Evolutionary conservation across 2,888 invertebrate species (phyloP).

Genomic region (Lamellibrachia satsuma): DNA sequence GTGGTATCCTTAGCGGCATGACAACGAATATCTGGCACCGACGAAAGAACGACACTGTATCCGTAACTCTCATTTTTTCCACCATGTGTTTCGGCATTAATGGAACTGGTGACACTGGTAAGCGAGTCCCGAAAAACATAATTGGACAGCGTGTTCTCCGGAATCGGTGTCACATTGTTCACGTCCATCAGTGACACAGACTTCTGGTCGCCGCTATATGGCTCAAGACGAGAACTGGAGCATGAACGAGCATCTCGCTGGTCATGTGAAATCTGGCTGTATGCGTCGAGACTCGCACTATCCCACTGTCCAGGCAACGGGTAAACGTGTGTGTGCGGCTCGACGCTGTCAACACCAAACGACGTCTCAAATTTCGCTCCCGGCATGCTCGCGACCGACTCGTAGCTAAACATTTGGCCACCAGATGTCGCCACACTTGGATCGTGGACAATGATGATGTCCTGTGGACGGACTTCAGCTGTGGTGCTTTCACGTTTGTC

Average conservation of each 20-base stretch:
- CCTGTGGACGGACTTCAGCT: neutral
- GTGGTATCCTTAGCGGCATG: neutral
- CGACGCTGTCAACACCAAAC: slow-evolving; percentile 24
- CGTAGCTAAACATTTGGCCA: neutral
- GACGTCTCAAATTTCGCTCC: slow-evolving; percentile 27
- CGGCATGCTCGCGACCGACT: slow-evolving; percentile 8
- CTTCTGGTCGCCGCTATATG: neutral
- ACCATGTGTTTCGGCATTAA: neutral
- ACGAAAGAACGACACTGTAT: neutral
- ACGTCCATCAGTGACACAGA: neutral
- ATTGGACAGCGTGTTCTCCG: neutral
- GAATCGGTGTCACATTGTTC: neutral
- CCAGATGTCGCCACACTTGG: slow-evolving; percentile 18
- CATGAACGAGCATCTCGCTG: neutral
- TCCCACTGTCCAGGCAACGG: neutral
- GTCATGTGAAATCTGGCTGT: neutral
- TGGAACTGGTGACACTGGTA: neutral
- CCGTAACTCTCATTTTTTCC: neutral
- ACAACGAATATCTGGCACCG: neutral
- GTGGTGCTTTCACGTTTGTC: slow-evolving; percentile 18
- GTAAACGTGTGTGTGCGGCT: slow-evolving; percentile 20
- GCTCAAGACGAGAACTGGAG: neutral
- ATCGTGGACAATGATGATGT: slow-evolving; percentile 29
- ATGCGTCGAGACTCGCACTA: neutral
- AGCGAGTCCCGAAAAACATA: neutral